Evolutionary conservation across 2,888 invertebrate genomes (phyloP).

Genomic region (Eilema griseolum): DNA sequence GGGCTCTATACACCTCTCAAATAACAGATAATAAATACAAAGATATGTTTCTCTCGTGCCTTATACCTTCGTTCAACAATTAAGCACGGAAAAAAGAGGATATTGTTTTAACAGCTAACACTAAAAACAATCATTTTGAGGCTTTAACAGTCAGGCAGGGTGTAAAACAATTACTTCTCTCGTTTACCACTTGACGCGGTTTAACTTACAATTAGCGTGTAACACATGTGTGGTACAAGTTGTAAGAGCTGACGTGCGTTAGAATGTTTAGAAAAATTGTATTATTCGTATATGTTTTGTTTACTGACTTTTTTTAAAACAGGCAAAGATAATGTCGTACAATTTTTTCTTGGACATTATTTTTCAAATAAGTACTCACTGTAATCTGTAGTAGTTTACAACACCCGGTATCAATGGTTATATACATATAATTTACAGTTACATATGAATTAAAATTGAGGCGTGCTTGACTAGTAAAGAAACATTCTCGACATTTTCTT

Average conservation of each 20-base stretch:
- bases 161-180: conserved; percentile 77
- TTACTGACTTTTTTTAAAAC: no score
- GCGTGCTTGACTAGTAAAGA: no score
- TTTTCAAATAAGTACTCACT: no score
- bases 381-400: no score
- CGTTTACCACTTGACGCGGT: conserved; percentile 70
- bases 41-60: conserved; percentile 24
- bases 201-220: conserved; percentile 69
- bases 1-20: no score
- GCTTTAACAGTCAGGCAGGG: conserved; percentile 57
- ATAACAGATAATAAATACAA: neutral
- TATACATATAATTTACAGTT: no score
- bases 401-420: no score
- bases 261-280: neutral
- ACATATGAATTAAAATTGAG: no score
- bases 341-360: no score
- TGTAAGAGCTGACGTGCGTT: conserved; percentile 16
- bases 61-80: conserved; percentile 30
- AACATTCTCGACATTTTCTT: no score
- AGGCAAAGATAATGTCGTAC: no score
- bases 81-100: conserved; percentile 36
- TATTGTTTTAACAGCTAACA: conserved; percentile 53
- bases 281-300: no score
- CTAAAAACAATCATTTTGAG: conserved; percentile 58
- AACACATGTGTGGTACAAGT: conserved; percentile 50